phyloP scores from a whole-genome alignment of 2,888 invertebrate species.

The Leptopterna dolabrata region DNA sequence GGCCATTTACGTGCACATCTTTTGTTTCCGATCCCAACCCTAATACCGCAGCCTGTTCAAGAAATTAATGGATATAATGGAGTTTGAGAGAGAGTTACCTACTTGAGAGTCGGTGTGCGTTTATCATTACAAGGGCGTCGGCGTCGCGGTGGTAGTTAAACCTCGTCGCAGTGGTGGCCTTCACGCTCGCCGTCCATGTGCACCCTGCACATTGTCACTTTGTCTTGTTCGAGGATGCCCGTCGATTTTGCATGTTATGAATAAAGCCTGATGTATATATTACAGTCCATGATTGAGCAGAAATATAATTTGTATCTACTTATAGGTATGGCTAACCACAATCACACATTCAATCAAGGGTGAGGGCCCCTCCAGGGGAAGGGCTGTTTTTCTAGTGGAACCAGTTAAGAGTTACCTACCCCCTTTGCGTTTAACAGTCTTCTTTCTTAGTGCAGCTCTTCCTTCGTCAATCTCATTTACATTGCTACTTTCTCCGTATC shows the following conservation, averaged over 20 bases:
- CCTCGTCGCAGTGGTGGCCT: background rate
- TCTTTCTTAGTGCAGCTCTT: too few relatives aligned
- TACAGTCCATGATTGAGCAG: too few relatives aligned
- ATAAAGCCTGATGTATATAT: too few relatives aligned
- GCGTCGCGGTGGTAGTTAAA: background rate
- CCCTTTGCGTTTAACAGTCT: too few relatives aligned
- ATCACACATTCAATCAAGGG: too few relatives aligned
- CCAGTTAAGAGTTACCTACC: too few relatives aligned
- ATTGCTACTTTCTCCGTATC: too few relatives aligned
- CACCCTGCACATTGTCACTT: background rate
- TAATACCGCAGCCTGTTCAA: background rate
- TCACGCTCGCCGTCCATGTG: background rate
- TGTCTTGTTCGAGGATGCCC: background rate
- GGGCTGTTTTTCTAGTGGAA: too few relatives aligned
- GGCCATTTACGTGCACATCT: background rate
- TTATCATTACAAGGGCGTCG: background rate
- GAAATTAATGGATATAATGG: conserved; percentile 4
- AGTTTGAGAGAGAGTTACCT: conserved; percentile 17
- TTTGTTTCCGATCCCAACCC: background rate
- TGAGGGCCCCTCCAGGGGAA: too few relatives aligned
- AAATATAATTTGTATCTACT: too few relatives aligned
- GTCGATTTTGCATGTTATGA: background rate
- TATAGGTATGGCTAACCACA: too few relatives aligned
- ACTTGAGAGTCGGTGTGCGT: background rate
- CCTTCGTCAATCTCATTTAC: too few relatives aligned